phyloP scores from a whole-genome alignment of 2,113 vertebrate genomes.

The Meriones unguiculatus region DNA sequence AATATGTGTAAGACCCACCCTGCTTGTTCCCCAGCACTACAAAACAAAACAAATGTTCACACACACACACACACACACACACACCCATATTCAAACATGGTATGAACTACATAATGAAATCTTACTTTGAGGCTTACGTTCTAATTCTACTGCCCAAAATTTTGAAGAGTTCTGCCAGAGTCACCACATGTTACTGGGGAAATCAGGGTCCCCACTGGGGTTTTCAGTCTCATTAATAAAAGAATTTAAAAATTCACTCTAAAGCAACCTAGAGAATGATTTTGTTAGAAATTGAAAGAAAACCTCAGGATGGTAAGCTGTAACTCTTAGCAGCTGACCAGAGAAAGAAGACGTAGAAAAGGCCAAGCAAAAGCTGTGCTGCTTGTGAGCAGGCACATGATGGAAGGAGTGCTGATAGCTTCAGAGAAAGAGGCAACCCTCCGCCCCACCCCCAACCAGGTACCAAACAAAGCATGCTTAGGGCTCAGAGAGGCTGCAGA shows the following conservation, averaged over 20 bases:
- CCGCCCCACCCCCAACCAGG: not conserved
- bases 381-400: not conserved
- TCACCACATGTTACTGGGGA: not conserved
- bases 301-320: rapidly evolving
- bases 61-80: not conserved
- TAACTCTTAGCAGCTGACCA: not conserved
- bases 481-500: not conserved
- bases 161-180: not conserved
- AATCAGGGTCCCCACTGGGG: not conserved
- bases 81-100: not conserved
- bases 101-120: not conserved
- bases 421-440: not conserved
- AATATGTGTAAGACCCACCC: too few species aligned
- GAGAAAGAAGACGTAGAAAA: not conserved
- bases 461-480: not conserved
- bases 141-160: not conserved
- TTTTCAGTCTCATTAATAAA: not conserved
- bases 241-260: not conserved
- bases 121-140: not conserved
- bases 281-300: not conserved
- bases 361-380: not conserved
- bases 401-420: not conserved
- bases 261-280: not conserved
- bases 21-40: not conserved
- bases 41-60: not conserved